These are phyloP conservation scores for Pedetes capensis DNA, from an alignment of 2,113 vertebrate genomes.

Conservation along the genomic window DNA sequence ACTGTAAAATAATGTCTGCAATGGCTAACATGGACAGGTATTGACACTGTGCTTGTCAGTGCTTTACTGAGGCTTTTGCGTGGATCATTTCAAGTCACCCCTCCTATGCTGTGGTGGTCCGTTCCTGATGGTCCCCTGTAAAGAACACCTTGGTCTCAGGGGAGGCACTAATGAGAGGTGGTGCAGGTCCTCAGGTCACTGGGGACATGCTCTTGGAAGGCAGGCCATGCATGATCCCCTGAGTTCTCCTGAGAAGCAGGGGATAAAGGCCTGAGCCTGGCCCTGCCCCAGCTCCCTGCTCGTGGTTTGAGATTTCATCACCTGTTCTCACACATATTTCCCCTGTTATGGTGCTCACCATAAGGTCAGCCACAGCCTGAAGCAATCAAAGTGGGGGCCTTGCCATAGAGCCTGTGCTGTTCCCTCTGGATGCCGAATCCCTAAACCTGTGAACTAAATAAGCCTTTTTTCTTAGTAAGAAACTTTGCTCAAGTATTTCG, in stretches of 20 bases:
- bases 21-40: accelerated
- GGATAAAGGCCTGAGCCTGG: no score
- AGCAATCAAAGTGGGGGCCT: no score
- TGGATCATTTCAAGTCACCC: accelerated
- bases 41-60: background rate
- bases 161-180: no score
- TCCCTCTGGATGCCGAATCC: accelerated
- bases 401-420: background rate
- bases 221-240: background rate
- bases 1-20: background rate
- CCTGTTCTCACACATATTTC: background rate
- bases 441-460: background rate
- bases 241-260: background rate
- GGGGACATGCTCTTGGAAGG: background rate
- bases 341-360: background rate
- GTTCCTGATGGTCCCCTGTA: no score
- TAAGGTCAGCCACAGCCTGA: background rate
- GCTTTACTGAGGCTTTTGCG: accelerated
- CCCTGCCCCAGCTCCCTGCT: background rate
- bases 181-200: background rate
- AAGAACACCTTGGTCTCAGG: background rate
- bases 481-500: background rate
- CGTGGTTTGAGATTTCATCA: background rate
- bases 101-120: background rate
- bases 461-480: no score